Evolutionary conservation across 2,113 vertebrate genomes (phyloP).

Genomic region (Petromus typicus): DNA sequence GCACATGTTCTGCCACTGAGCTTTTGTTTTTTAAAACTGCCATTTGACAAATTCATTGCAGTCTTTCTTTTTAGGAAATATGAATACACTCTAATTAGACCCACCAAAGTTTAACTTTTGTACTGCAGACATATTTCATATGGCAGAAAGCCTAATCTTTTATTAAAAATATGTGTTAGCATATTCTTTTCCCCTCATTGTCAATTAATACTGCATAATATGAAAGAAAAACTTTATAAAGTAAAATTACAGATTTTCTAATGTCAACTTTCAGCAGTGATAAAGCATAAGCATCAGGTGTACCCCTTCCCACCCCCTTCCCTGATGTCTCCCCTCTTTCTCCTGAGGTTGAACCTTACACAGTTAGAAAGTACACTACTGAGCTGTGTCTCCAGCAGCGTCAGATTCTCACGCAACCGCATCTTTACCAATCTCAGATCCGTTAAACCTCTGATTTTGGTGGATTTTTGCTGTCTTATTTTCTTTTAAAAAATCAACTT

Average conservation of each 20-base stretch:
- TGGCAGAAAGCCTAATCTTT: constrained; percentile 3
- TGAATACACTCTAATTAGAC: neutral
- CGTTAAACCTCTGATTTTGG: neutral
- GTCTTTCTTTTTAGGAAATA: neutral
- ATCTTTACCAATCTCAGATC: neutral
- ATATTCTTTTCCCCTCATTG: neutral
- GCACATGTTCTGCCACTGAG: neutral
- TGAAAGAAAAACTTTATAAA: neutral
- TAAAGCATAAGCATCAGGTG: neutral
- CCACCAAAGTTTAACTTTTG: neutral
- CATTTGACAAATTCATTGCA: neutral
- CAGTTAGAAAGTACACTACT: neutral
- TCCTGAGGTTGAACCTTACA: neutral
- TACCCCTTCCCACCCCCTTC: too few species aligned
- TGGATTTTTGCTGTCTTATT: neutral
- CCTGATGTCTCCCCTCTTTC: neutral
- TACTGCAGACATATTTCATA: neutral
- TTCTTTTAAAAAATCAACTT: neutral
- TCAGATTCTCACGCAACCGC: neutral
- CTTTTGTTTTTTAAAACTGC: neutral
- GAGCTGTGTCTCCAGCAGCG: neutral
- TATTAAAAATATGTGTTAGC: neutral
- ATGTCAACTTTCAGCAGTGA: neutral
- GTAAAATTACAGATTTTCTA: constrained; percentile 2
- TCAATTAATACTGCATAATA: neutral